A percentile compares a stretch with the other conserved stretches of the same genome.
Evolutionary conservation across 1,140 invertebrate genomes (phyloP).

Genomic region (Atta colombica): DNA sequence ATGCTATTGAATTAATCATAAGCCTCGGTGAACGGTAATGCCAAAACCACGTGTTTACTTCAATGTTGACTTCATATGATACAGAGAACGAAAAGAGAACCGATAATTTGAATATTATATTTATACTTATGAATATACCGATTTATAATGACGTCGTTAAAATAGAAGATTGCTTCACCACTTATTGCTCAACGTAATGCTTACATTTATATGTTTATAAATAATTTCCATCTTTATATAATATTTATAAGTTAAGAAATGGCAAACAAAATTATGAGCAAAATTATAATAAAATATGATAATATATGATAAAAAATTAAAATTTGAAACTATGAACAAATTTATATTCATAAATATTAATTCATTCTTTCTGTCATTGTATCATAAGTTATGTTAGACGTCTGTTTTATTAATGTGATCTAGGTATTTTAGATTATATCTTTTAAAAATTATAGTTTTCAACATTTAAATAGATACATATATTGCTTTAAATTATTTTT

Average conservation of each 20-base stretch:
- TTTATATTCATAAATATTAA: conserved; percentile 1
- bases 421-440: neutral
- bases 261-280: neutral
- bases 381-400: neutral
- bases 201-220: neutral
- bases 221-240: neutral
- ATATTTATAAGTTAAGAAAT: neutral
- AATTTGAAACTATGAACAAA: neutral
- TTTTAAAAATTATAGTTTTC: neutral
- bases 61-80: neutral
- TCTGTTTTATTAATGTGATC: neutral
- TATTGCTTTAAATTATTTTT: neutral
- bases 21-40: conserved; percentile 14
- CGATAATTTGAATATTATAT: conserved; percentile 17
- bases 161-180: neutral
- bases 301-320: neutral
- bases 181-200: neutral
- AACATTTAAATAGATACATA: neutral
- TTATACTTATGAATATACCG: conserved; percentile 13
- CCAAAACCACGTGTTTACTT: conserved; percentile 48
- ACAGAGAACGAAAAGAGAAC: neutral
- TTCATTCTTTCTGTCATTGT: neutral
- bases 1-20: conserved; percentile 59
- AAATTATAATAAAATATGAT: conserved; percentile 14
- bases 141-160: conserved; percentile 10